Conservation (phyloP, 2,888 invertebrate genomes). For the Ornithoptera priamus region DNA sequence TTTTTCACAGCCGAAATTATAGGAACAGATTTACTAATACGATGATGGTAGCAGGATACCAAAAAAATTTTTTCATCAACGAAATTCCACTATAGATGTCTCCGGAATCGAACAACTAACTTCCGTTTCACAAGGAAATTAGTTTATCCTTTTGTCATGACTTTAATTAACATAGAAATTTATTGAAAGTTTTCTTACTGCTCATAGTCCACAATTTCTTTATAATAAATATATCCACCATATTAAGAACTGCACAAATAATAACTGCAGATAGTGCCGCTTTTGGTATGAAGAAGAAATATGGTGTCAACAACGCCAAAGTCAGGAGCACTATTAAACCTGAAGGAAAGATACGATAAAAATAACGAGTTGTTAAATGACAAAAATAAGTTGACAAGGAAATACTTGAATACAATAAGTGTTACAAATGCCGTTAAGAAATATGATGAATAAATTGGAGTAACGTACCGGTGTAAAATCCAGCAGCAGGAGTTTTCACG, state of each 20-base stretch:
- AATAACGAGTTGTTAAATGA: not conserved
- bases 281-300: conserved; percentile 86
- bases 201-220: conserved; percentile 83
- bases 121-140: no score
- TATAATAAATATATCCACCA: conserved; percentile 83
- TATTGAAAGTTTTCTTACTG: conserved; percentile 63
- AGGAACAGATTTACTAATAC: no score
- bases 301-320: conserved; percentile 85
- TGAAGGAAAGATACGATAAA: conserved; percentile 39
- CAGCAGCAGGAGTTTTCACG: conserved; percentile 86
- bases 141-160: no score
- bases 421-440: not conserved
- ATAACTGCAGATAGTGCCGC: conserved; percentile 86
- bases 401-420: not conserved
- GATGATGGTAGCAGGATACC: no score
- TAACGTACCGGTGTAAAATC: conserved; percentile 83
- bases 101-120: no score
- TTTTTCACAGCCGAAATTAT: no score
- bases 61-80: no score
- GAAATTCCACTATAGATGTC: no score
- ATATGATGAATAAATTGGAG: not conserved
- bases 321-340: conserved; percentile 86
- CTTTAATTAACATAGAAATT: no score
- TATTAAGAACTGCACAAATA: conserved; percentile 87
- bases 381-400: not conserved